These are phyloP conservation scores for Brevipalpus yothersi DNA, from an alignment of 1,140 invertebrate species.

Conservation along the genomic window DNA sequence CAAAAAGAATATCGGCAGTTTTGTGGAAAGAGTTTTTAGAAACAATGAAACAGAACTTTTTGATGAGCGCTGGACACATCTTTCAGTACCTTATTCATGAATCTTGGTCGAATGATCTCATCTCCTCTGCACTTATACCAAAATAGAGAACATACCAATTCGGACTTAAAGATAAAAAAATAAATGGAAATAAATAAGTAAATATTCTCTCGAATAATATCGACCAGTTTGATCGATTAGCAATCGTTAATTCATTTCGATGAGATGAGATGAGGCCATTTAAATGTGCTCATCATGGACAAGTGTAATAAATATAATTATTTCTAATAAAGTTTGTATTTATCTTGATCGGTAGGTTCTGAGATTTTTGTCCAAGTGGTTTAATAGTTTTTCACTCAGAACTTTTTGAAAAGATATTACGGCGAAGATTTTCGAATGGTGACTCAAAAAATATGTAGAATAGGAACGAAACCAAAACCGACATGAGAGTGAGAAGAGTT, in stretches of 20 bases:
- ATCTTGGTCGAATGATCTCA: too few relatives aligned
- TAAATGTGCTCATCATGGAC: background rate
- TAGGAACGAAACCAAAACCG: background rate
- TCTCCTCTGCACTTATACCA: too few relatives aligned
- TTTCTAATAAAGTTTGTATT: background rate
- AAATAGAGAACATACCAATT: too few relatives aligned
- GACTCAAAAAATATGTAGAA: background rate
- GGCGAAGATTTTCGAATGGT: background rate
- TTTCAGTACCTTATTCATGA: too few relatives aligned
- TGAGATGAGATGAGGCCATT: background rate
- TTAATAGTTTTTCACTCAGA: background rate
- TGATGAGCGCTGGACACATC: too few relatives aligned
- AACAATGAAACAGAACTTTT: too few relatives aligned
- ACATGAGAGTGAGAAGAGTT: background rate
- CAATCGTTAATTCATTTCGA: too few relatives aligned
- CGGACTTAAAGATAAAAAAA: too few relatives aligned
- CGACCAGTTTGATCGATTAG: too few relatives aligned
- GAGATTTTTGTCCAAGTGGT: background rate
- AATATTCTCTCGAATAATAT: background rate
- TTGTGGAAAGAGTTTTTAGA: too few relatives aligned
- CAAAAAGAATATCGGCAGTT: too few relatives aligned
- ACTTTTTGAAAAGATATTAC: background rate
- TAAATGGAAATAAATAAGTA: background rate
- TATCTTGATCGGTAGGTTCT: background rate
- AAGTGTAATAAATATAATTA: background rate